A percentile compares a stretch with the other conserved stretches of the same genome.
Evolutionary conservation across 2,888 invertebrate species (phyloP).

Genomic region (Leucania comma): DNA sequence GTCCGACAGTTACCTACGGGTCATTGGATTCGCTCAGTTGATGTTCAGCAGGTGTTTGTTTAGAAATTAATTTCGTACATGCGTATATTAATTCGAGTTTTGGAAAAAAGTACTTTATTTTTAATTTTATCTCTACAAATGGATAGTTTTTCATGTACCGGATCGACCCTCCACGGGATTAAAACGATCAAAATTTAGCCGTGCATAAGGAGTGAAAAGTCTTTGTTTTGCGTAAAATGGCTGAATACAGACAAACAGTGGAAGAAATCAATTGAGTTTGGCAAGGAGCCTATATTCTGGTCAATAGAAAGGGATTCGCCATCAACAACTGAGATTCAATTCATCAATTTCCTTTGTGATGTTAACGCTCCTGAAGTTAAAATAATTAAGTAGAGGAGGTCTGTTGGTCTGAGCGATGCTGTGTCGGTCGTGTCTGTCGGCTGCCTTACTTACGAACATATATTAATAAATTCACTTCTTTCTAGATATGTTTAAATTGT

Average conservation of each 20-base stretch:
- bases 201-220: not conserved
- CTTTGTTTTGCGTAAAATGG: not conserved
- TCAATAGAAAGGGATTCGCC: not conserved
- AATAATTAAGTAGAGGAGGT: constrained; percentile 40
- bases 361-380: constrained; percentile 13
- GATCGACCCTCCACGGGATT: too few species aligned
- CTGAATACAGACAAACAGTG: not conserved
- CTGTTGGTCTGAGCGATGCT: constrained; percentile 25
- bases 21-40: too few species aligned
- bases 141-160: too few species aligned
- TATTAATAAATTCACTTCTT: constrained; percentile 81
- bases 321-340: constrained; percentile 44
- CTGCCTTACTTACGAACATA: constrained; percentile 71
- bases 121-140: too few species aligned
- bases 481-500: constrained; percentile 85
- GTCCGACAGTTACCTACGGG: too few species aligned
- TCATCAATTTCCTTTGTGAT: constrained; percentile 5
- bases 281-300: not conserved
- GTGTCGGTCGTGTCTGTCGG: constrained; percentile 65
- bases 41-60: too few species aligned
- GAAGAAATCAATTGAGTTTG: not conserved
- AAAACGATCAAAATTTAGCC: too few species aligned
- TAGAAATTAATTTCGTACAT: too few species aligned
- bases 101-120: too few species aligned
- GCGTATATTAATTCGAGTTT: too few species aligned